These are phyloP conservation scores for Epirrhoe alternata DNA, from an alignment of 2,888 invertebrate genomes.

Conservation along the genomic window DNA sequence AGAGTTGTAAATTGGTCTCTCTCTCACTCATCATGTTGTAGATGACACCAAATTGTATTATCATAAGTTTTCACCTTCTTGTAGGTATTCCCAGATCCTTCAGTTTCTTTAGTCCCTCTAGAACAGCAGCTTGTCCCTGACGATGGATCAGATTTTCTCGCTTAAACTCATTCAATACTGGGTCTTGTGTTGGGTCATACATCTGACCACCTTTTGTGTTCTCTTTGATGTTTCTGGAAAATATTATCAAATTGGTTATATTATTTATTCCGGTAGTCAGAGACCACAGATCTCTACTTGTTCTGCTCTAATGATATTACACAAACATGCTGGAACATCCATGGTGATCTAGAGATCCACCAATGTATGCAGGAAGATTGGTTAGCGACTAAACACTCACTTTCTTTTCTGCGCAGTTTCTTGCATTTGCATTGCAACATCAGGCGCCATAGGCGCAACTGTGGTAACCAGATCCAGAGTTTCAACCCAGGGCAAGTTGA, in stretches of 20 bases:
- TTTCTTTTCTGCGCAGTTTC: constrained; percentile 90
- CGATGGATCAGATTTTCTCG: constrained; percentile 94
- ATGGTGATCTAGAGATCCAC: too few species aligned
- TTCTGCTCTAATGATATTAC: too few species aligned
- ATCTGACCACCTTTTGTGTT: constrained; percentile 89
- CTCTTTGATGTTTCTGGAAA: constrained; percentile 76
- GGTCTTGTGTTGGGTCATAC: constrained; percentile 88
- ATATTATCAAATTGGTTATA: background rate
- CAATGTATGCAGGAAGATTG: background rate
- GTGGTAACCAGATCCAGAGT: constrained; percentile 91
- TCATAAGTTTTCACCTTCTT: constrained; percentile 78
- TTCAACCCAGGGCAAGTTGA: constrained; percentile 94
- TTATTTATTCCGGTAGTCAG: too few species aligned
- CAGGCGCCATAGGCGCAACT: constrained; percentile 93
- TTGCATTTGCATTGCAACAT: constrained; percentile 90
- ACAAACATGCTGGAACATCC: too few species aligned
- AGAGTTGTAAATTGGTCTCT: too few species aligned
- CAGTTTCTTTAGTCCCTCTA: constrained; percentile 91
- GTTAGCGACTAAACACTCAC: constrained; percentile 51
- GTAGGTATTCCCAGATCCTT: constrained; percentile 91
- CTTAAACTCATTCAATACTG: constrained; percentile 95
- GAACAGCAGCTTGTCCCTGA: constrained; percentile 94
- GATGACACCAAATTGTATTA: too few species aligned
- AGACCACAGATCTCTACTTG: too few species aligned
- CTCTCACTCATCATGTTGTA: too few species aligned